Evolutionary conservation across 2,888 invertebrate genomes (phyloP), one percentile per base, ranked within the genome.

Genomic region (Diplazon laetatorius): DNA sequence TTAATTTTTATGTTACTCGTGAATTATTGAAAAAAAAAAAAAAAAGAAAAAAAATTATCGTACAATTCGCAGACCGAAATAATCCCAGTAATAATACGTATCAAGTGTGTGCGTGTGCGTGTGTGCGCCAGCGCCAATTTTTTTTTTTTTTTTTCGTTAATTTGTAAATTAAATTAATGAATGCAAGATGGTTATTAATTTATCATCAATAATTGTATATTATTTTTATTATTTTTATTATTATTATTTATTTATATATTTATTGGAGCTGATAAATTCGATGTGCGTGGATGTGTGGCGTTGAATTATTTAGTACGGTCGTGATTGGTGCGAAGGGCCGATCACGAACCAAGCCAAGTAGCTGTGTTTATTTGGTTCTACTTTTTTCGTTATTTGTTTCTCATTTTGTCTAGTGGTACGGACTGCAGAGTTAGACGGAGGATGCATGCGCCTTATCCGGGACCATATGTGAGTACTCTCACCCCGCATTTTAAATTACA

Each of bases 351-450:
- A 60, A 44, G 37, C 35, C 48, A n/a, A n/a, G 66, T 68, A 80
- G 82, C 78, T 80, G 81, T 83, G 82, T 83, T 84, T 84, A 85
- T 89, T 89, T 88, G 83, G 85, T 89, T 90, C 86, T 89, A 88
- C 84, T 87, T 89, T 85, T 80, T 75, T 85, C 79, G 78, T 80
- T 76, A 83, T 81, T 81, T 90, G 89, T 91, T 75, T 85, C 79
- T 80, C 80, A 78, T 84, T 81, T 81, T 90, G 89, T 91, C 86
- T 91, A 91, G 91, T 91, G 91, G 91, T 91, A 91, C 91, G 91
- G 91, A 90, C 90, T 91, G 90, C 91, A 91, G 90, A 91, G 91
- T 91, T 91, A 91, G 91, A 91, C 91, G 90, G 90, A 91, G 91
- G 91, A 91, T 91, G 91, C 90, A 90, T 91, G 91, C 90, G 89